Base-by-base conservation (phyloP, 2,797 vertebrate genomes). In the Melanotaenia pygmaea region DNA sequence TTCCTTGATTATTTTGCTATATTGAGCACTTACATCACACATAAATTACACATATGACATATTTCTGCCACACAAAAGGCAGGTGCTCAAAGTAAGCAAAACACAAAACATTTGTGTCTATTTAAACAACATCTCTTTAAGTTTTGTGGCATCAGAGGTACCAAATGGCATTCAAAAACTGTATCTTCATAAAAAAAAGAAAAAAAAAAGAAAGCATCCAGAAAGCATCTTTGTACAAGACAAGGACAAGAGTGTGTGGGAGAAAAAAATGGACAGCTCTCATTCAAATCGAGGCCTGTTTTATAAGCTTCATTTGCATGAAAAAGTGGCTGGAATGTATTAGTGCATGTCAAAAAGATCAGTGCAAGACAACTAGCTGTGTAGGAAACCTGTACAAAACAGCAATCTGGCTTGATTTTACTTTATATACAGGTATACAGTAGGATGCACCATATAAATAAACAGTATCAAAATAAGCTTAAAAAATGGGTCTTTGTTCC, bases 91-190 rank as follows among this genome's bases (percentile, higher is more conserved):
- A 16, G 38, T 40, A 14, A 12, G 38, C 1, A 47, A 3, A 47
- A 18, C 2, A 70, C 66, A 66, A 77, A 82, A 86, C 32, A 57
- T 72, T 81, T 16, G 1, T 13, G 43, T 57, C 64, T 54, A 5
- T 70, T 81, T 74, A n/a, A 54, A 45, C 60, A 32, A 75, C 67
- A 59, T 63, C 30, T 16, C 62, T 28, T 43, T 24, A 61, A 70
- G 71, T 74, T 66, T 66, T 24, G 59, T 65, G 71, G 66, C 59
- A 75, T 83, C 71, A 13, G 43, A 26, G 53, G 64, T 82, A 79
- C 70, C 38, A 61, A 78, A 81, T 74, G 70, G 70, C 73, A 81
- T 81, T 73, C 37, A 69, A 80, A 70, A 61, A 63, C 64, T 76
- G 66, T 80, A 70, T 66, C 74, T 72, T 76, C 58, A 56, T 82